Evolutionary conservation across 2,888 invertebrate genomes (phyloP).

Genomic region (Acrocyrtus sp.): DNA sequence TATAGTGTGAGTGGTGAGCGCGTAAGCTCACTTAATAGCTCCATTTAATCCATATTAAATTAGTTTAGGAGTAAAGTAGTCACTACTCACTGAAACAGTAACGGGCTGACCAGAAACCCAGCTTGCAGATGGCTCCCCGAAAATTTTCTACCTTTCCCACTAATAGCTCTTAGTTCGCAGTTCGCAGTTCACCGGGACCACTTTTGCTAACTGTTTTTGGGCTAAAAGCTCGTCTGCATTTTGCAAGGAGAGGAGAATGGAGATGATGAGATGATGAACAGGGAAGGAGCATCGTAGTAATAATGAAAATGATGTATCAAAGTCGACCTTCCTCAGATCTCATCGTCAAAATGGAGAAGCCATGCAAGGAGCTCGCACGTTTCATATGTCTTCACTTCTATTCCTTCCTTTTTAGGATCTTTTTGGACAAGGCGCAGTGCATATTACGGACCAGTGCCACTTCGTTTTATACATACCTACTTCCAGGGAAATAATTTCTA

Average conservation of each 20-base stretch:
- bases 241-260: not conserved
- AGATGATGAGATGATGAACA: constrained; percentile 17
- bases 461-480: constrained; percentile 24
- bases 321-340: constrained; percentile 36
- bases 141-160: no score
- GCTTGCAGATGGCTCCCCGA: no score
- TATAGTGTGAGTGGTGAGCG: no score
- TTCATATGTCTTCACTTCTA: constrained; percentile 24
- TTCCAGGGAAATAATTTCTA: not conserved
- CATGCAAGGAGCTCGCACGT: no score
- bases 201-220: constrained; percentile 13
- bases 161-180: no score
- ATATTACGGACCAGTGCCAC: no score
- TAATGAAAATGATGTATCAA: constrained; percentile 52
- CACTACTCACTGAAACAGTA: no score
- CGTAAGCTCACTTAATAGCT: not conserved
- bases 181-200: not conserved
- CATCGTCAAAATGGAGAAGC: no score
- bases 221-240: not conserved
- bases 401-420: constrained; percentile 28
- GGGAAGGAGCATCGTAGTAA: constrained; percentile 17
- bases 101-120: no score
- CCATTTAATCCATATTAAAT: not conserved
- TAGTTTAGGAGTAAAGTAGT: not conserved
- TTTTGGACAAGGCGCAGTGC: no score